Evolutionary conservation across 2,113 vertebrate species (phyloP).

Genomic region (Atrichornis clamosus): DNA sequence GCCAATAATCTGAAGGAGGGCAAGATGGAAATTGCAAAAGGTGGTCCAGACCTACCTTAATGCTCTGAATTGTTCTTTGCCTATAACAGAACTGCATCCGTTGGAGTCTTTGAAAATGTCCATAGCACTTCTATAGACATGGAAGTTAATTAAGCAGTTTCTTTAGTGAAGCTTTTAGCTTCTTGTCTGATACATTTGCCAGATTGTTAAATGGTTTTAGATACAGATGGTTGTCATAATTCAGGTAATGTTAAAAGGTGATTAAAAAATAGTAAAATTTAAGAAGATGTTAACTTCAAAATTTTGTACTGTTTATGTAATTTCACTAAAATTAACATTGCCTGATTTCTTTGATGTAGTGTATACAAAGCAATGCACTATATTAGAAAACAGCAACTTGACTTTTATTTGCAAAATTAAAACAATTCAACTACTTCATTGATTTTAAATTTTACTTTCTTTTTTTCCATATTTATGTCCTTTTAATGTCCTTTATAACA

Average conservation of each 20-base stretch:
- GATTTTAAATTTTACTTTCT: not conserved
- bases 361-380: not conserved
- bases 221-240: not conserved
- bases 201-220: not conserved
- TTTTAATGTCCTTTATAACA: not conserved
- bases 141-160: not conserved
- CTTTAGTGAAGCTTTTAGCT: not conserved
- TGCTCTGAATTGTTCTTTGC: not conserved
- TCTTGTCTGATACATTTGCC: not conserved
- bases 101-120: not conserved
- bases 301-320: not conserved
- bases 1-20: not conserved
- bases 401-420: not conserved
- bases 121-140: not conserved
- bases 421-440: not conserved
- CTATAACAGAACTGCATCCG: not conserved
- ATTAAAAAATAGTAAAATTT: not conserved
- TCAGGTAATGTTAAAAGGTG: not conserved
- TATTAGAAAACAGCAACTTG: not conserved
- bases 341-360: not conserved
- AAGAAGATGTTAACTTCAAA: not conserved
- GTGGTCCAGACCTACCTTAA: not conserved
- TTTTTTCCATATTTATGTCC: not conserved
- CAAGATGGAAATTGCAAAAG: not conserved
- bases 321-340: not conserved